Evolutionary conservation across 1,140 invertebrate genomes (phyloP).

Genomic region (Drosophila mojavensis): DNA sequence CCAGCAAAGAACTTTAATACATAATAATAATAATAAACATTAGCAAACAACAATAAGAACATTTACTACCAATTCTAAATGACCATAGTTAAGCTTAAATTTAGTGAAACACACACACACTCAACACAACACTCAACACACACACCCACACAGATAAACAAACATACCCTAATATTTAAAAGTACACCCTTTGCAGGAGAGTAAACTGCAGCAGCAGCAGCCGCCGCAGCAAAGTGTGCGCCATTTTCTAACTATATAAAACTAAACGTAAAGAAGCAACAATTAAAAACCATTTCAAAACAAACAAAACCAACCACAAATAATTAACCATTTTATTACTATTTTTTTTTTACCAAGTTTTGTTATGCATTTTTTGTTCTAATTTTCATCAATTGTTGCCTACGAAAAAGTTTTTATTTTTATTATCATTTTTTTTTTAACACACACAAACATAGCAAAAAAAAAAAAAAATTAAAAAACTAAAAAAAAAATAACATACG

Average conservation of each 20-base stretch:
- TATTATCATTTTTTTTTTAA: slow-evolving; percentile 48
- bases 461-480: slow-evolving; percentile 49
- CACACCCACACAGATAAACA: slow-evolving; percentile 46
- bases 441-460: slow-evolving; percentile 62
- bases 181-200: slow-evolving; percentile 29
- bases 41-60: slow-evolving; percentile 53
- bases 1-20: slow-evolving; percentile 78
- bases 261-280: slow-evolving; percentile 31
- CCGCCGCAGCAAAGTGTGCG: slow-evolving; percentile 53
- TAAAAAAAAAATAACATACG: slow-evolving; percentile 30
- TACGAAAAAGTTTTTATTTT: slow-evolving; percentile 38
- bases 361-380: slow-evolving; percentile 38
- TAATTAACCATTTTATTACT: slow-evolving; percentile 34
- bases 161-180: slow-evolving; percentile 55
- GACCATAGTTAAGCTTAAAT: slow-evolving; percentile 80
- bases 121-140: slow-evolving; percentile 4
- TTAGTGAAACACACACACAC: slow-evolving; percentile 65
- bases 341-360: slow-evolving; percentile 66
- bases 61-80: slow-evolving; percentile 80
- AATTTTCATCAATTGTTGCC: slow-evolving; percentile 42
- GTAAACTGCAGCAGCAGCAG: slow-evolving; percentile 67
- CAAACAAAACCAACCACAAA: slow-evolving; percentile 29
- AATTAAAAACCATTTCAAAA: slow-evolving; percentile 15
- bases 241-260: slow-evolving; percentile 75
- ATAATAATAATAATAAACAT: slow-evolving; percentile 65